A percentile compares a stretch with the other conserved stretches of the same genome.
Conservation (phyloP, 1,140 invertebrate species). For the Drepana arcuata region DNA sequence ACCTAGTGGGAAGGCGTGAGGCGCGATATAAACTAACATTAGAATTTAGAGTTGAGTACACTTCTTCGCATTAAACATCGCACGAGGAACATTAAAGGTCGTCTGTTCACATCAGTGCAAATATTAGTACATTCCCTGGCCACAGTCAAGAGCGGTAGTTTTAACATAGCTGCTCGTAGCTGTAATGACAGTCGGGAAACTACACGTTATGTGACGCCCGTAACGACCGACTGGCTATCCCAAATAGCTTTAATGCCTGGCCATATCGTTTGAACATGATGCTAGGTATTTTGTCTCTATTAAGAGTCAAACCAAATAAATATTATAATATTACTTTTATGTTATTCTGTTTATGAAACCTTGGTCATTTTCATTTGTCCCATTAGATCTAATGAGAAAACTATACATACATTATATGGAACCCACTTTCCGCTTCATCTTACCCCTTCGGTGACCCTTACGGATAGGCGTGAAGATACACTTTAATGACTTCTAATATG, state of each 20-base stretch:
- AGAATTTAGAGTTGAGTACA: neutral
- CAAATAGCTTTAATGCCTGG: constrained; percentile 30
- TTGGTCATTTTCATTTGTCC: neutral
- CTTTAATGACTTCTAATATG: neutral
- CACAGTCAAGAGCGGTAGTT: too few relatives aligned
- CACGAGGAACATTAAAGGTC: too few relatives aligned
- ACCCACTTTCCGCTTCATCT: neutral
- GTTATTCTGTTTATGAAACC: neutral
- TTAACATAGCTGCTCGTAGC: neutral
- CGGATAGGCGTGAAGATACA: too few relatives aligned
- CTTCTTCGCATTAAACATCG: too few relatives aligned
- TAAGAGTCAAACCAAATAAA: neutral
- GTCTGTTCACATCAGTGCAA: too few relatives aligned
- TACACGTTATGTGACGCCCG: constrained; percentile 1
- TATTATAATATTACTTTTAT: neutral
- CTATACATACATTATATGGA: neutral
- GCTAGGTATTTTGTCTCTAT: constrained; percentile 1
- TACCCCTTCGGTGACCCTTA: too few relatives aligned
- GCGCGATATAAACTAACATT: neutral
- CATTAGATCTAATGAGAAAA: neutral
- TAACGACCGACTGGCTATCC: constrained; percentile 39
- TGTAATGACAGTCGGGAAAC: neutral
- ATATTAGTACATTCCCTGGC: too few relatives aligned
- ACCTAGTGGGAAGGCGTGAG: too few relatives aligned
- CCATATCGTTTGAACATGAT: constrained; percentile 29